Evolutionary conservation across 2,888 invertebrate genomes (phyloP).

Genomic region (Atrina japonica): DNA sequence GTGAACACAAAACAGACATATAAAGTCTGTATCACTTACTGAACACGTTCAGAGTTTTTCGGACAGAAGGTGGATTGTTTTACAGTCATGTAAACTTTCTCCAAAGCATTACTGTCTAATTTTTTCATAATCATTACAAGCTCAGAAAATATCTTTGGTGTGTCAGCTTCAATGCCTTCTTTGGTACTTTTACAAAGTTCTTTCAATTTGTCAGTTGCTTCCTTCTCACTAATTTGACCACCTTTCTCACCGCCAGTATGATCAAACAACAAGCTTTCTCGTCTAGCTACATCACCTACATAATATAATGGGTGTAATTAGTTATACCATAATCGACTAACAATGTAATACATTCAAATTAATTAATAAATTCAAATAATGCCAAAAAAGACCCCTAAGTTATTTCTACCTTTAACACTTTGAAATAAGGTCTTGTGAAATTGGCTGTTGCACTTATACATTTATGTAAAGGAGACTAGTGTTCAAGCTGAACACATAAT

Average conservation of each 20-base stretch:
- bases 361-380: too few species aligned
- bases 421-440: too few species aligned
- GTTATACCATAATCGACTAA: too few species aligned
- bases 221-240: slow-evolving; percentile 38
- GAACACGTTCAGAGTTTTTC: slow-evolving; percentile 57
- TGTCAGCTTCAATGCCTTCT: slow-evolving; percentile 79
- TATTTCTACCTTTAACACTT: too few species aligned
- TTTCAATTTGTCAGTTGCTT: slow-evolving; percentile 61
- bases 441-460: too few species aligned
- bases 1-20: too few species aligned
- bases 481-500: too few species aligned
- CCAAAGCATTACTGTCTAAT: slow-evolving; percentile 76
- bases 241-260: slow-evolving; percentile 44
- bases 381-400: too few species aligned
- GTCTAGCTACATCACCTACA: slow-evolving; percentile 30
- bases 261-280: slow-evolving; percentile 46
- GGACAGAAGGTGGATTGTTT: slow-evolving; percentile 55
- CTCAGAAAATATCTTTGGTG: slow-evolving; percentile 81
- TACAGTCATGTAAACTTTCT: slow-evolving; percentile 63
- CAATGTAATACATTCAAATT: too few species aligned
- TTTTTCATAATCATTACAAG: slow-evolving; percentile 80
- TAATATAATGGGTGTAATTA: too few species aligned
- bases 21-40: slow-evolving; percentile 60
- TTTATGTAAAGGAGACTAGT: too few species aligned
- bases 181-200: slow-evolving; percentile 70